phyloP scores from a whole-genome alignment of 2,797 vertebrate genomes.

The Centropyge bicolor region DNA sequence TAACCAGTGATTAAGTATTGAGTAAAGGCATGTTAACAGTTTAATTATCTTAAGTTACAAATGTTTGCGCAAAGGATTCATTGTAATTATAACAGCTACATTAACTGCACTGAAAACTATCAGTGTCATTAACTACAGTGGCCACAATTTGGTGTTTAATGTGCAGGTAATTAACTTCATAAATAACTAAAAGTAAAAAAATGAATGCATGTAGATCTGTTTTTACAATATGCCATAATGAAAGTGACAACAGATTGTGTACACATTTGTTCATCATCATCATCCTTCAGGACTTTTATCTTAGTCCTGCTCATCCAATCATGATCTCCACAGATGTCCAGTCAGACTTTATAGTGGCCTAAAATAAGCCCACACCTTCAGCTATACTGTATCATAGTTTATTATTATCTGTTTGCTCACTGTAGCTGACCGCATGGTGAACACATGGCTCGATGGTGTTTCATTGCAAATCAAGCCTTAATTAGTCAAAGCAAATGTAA shows the following conservation, averaged over 20 bases:
- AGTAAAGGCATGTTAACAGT: slow-evolving; percentile 7
- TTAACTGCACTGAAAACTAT: slow-evolving; percentile 9
- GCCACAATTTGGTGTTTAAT: neutral
- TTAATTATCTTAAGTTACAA: slow-evolving; percentile 30
- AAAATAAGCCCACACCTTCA: neutral
- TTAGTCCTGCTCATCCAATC: neutral
- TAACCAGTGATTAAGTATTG: neutral
- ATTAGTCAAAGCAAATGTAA: slow-evolving; percentile 37
- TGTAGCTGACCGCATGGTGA: neutral
- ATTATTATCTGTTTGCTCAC: neutral
- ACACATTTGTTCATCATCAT: slow-evolving; percentile 5
- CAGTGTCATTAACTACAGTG: neutral
- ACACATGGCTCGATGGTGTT: neutral
- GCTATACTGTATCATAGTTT: neutral
- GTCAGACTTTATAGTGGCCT: neutral
- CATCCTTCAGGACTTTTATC: neutral
- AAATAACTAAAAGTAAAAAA: slow-evolving; percentile 21
- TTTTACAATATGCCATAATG: neutral
- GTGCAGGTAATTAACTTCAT: neutral
- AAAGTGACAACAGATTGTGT: neutral
- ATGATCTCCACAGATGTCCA: neutral
- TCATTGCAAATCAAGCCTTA: slow-evolving; percentile 22
- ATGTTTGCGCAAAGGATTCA: neutral
- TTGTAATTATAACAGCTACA: slow-evolving; percentile 20
- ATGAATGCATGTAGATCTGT: neutral